Percentiles rank a stretch among this genome's conserved stretches.
phyloP scores from a whole-genome alignment of 2,113 vertebrate species.

The Saccopteryx bilineata region DNA sequence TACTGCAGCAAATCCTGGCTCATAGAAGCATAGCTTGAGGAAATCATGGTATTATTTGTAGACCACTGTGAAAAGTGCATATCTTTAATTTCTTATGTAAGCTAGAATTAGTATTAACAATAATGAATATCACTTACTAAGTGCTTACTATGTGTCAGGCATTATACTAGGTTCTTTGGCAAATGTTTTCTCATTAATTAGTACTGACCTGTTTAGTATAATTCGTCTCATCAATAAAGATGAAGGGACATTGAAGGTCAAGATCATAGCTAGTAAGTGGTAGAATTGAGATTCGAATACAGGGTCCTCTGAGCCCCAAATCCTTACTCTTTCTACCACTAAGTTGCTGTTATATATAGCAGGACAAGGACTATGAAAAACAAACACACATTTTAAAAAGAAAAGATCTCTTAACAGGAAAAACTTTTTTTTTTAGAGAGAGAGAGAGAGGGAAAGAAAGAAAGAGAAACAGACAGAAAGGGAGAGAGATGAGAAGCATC shows the following conservation, averaged over 20 bases:
- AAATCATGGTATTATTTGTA: background rate
- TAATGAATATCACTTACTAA: background rate
- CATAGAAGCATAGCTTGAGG: background rate
- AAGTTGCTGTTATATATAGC: background rate
- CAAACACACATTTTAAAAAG: background rate
- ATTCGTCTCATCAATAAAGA: background rate
- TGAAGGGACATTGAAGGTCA: background rate
- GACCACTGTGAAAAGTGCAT: background rate
- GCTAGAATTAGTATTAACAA: background rate
- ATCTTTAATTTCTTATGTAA: background rate
- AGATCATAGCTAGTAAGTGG: background rate
- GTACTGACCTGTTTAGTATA: background rate
- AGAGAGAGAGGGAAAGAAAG: no score
- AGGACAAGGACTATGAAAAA: background rate
- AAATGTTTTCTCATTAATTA: background rate
- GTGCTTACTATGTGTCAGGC: background rate
- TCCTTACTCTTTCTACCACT: background rate
- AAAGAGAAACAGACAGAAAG: no score
- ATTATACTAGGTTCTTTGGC: background rate
- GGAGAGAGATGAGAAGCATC: no score
- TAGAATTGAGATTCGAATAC: background rate
- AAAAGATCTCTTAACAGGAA: conserved; percentile 41
- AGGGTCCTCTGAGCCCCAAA: background rate
- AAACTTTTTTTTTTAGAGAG: background rate
- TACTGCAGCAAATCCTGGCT: background rate